These are phyloP conservation scores for Herminia tarsipennalis DNA, from an alignment of 2,888 invertebrate species.

Conservation along the genomic window DNA sequence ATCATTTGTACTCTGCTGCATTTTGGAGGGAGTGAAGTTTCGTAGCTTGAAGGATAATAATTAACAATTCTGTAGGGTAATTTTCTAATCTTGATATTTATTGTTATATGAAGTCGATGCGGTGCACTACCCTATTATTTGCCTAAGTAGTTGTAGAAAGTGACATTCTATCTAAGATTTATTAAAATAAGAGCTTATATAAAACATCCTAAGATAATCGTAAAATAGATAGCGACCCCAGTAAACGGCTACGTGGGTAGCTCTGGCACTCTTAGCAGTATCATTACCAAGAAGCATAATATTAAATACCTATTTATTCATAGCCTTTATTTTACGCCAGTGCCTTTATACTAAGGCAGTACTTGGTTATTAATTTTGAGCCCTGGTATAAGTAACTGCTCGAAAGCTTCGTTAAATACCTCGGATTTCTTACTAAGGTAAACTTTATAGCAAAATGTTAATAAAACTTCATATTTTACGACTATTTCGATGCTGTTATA, in stretches of 20 bases:
- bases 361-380: conserved; percentile 32
- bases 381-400: conserved; percentile 17
- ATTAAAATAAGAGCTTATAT: too few relatives aligned
- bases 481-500: conserved; percentile 15
- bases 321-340: conserved; percentile 32
- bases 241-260: too few relatives aligned
- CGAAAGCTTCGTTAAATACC: conserved; percentile 23
- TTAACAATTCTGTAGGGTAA: conserved; percentile 43
- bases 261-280: not conserved
- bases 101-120: conserved; percentile 9
- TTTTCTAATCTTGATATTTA: conserved; percentile 13
- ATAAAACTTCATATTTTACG: conserved; percentile 20
- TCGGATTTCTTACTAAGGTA: conserved; percentile 11
- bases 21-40: conserved; percentile 47
- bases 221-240: too few relatives aligned
- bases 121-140: too few relatives aligned
- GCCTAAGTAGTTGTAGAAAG: too few relatives aligned
- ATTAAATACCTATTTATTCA: conserved; percentile 20
- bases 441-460: conserved; percentile 25
- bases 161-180: too few relatives aligned
- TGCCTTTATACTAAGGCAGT: conserved; percentile 21
- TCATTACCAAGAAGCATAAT: not conserved
- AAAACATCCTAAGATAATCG: too few relatives aligned
- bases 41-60: conserved; percentile 43
- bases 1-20: conserved; percentile 37